Base-by-base conservation (phyloP, 2,888 invertebrate genomes). In the Drosophila mayaguana region DNA sequence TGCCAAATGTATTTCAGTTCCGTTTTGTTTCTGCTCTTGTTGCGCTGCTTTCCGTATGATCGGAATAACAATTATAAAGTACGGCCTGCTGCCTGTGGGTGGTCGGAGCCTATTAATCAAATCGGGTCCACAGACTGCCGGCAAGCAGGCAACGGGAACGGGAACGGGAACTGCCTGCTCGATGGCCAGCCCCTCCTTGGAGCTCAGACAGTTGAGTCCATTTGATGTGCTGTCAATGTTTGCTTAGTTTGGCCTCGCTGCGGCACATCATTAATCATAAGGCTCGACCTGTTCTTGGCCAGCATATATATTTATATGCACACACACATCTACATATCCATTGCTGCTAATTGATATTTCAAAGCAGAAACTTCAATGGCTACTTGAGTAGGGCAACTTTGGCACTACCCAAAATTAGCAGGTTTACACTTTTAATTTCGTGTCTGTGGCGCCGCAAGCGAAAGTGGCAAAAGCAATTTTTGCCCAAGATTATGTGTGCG, bases 361-460 rank as follows among this genome's bases (percentile, higher is more conserved):
- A 75, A 72, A 46, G 8, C 12, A 8, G 18, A 43, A 20, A 22
- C 28, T 63, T 43, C 43, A 38, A 22, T 28, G 50, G 38, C 54
- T 25, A 22, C 57, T 43, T 50, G 43, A 46, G 60, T 22, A 36
- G 45, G 38, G 42, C 40, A 51, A 66, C 66, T 64, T 63, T 59
- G 67, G 67, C 42, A 61, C 53, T 69, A 50, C 56, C 75, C 65
- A 18, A 85, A 85, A 80, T 83, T 83, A 63, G 72, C 72, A 63
- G 69, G 57, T 79, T 88, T 72, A 88, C 87, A 88, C 89, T 86
- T 82, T 86, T 88, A 71, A 83, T 86, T 86, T 88, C 76, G 57
- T 56, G 53, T 65, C 60, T 64, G 54, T 46, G 45, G 43, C 40
- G 73, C 83, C 86, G 66, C 66, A 34, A 88, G 84, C 86, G 86